Evolutionary conservation across 1,140 invertebrate genomes (phyloP).

Genomic region (Panagrolaimus sp.): DNA sequence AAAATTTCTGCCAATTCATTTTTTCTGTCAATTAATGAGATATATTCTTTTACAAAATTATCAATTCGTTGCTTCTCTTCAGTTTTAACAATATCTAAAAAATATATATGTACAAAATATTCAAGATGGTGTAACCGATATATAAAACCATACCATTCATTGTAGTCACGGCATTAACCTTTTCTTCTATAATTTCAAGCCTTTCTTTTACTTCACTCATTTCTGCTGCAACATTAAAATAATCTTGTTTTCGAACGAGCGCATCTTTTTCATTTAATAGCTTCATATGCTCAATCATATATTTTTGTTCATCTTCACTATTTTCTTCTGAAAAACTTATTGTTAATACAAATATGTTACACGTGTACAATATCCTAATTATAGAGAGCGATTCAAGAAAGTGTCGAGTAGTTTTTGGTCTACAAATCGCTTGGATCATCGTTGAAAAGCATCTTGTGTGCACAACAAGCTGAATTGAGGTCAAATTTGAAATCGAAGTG

Average conservation of each 20-base stretch:
- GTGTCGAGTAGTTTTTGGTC: too few relatives aligned
- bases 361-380: too few relatives aligned
- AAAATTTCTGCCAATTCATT: slow-evolving; percentile 28
- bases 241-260: slow-evolving; percentile 35
- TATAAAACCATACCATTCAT: slow-evolving; percentile 1
- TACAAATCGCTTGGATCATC: too few relatives aligned
- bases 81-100: slow-evolving; percentile 13
- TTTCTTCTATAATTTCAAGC: slow-evolving; percentile 17
- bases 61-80: slow-evolving; percentile 31
- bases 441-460: too few relatives aligned
- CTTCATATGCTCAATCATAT: slow-evolving; percentile 23
- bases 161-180: slow-evolving; percentile 19
- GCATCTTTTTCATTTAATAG: slow-evolving; percentile 36
- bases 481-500: too few relatives aligned
- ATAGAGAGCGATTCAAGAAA: too few relatives aligned
- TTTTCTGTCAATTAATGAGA: slow-evolving; percentile 30
- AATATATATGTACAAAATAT: too few relatives aligned
- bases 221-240: slow-evolving; percentile 34
- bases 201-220: slow-evolving; percentile 24
- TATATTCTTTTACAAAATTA: slow-evolving; percentile 25
- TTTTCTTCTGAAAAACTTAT: slow-evolving; percentile 20
- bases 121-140: background rate
- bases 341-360: slow-evolving; percentile 1
- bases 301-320: slow-evolving; percentile 29
- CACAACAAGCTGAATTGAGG: too few relatives aligned